A percentile compares a stretch with the other conserved stretches of the same genome.
phyloP scores from a whole-genome alignment of 2,113 vertebrate genomes.

The Ciconia boyciana region DNA sequence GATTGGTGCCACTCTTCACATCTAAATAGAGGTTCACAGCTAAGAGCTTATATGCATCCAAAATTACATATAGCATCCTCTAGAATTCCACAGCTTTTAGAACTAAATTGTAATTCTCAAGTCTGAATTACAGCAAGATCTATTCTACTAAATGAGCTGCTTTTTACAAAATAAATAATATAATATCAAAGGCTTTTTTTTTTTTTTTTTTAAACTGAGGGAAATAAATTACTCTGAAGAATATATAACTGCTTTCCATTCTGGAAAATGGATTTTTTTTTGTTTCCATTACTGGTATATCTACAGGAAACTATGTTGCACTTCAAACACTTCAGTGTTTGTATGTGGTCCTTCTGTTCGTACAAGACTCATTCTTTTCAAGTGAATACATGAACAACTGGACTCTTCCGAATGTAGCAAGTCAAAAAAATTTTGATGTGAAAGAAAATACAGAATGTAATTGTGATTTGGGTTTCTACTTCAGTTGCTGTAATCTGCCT shows the following conservation, averaged over 20 bases:
- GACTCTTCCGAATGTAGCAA: not conserved
- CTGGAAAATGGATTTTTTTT: not conserved
- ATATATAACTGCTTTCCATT: not conserved
- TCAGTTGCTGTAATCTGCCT: not conserved
- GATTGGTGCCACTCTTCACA: not conserved
- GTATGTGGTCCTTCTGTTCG: not conserved
- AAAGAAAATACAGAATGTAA: not conserved
- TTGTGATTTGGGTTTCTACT: not conserved
- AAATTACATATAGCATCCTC: not conserved
- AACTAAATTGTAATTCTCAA: not conserved
- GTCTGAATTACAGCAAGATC: not conserved
- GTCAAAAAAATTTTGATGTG: not conserved
- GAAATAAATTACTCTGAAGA: not conserved
- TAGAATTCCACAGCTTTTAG: not conserved
- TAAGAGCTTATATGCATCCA: not conserved
- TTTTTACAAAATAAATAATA: not conserved
- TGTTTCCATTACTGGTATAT: not conserved
- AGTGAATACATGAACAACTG: not conserved
- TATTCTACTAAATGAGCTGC: not conserved
- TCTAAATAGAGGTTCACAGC: not conserved
- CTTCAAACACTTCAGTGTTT: not conserved
- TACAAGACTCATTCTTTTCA: not conserved
- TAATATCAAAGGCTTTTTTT: not conserved
- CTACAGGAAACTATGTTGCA: not conserved
- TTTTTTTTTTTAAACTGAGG: not conserved